These are phyloP conservation scores for Luffia ferchaultella DNA, from an alignment of 2,888 invertebrate species.

Conservation along the genomic window DNA sequence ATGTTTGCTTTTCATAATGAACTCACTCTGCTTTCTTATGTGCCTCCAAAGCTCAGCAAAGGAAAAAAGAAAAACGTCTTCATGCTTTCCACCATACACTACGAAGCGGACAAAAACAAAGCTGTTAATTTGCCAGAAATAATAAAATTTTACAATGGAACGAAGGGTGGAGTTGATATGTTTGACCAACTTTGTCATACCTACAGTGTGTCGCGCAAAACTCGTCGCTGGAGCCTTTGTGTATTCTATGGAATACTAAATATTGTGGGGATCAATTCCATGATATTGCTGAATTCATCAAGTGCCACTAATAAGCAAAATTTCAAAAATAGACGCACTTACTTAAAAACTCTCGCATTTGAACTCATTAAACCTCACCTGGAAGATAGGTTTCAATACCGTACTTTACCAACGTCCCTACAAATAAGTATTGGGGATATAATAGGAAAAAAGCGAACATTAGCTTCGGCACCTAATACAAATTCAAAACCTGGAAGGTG, in stretches of 20 bases:
- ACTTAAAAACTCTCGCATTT: no score
- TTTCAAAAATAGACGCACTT: no score
- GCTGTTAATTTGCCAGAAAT: slow-evolving; percentile 5
- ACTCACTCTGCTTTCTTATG: no score
- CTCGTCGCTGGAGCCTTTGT: slow-evolving; percentile 6
- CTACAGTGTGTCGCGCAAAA: slow-evolving; percentile 5
- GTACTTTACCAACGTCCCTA: slow-evolving; percentile 6
- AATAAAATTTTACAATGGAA: slow-evolving; percentile 5
- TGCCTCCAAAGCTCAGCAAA: neutral
- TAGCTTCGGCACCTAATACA: no score
- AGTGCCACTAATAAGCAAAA: no score
- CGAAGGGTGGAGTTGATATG: slow-evolving; percentile 5
- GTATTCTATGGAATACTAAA: slow-evolving; percentile 6
- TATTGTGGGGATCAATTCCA: no score
- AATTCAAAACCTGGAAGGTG: slow-evolving; percentile 5
- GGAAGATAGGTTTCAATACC: slow-evolving; percentile 1
- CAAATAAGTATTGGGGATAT: slow-evolving; percentile 7
- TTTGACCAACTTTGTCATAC: slow-evolving; percentile 6
- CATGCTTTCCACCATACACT: no score
- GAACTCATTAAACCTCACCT: no score
- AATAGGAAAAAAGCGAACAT: slow-evolving; percentile 2
- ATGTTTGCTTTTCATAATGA: neutral
- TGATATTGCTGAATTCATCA: no score
- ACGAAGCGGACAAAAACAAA: slow-evolving; percentile 5
- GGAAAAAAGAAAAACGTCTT: no score